A percentile compares a stretch with the other conserved stretches of the same genome.
Conservation (phyloP, 2,888 invertebrate genomes). For the Sinotaia quadrata region DNA sequence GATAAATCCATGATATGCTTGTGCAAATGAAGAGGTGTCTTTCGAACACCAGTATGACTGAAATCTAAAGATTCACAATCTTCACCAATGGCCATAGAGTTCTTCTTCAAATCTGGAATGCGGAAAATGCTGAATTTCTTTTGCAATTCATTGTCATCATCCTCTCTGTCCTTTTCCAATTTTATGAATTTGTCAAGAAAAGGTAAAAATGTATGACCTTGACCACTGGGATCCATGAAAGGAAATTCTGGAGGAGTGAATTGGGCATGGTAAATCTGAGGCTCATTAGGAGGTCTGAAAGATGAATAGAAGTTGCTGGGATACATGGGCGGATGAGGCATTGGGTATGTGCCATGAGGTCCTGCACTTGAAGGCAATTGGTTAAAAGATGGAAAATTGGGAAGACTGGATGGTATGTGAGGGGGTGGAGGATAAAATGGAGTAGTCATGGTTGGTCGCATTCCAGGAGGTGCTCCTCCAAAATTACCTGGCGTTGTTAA, state of each 20-base stretch:
- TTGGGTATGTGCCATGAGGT: constrained; percentile 26
- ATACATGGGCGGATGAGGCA: constrained; percentile 38
- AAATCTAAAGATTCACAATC: constrained; percentile 6
- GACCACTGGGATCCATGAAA: constrained; percentile 8
- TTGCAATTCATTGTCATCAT: constrained; percentile 25
- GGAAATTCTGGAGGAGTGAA: constrained; percentile 36
- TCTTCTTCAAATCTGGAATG: neutral
- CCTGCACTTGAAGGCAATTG: constrained; percentile 33
- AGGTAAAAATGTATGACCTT: neutral
- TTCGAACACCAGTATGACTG: neutral
- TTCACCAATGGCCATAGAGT: neutral
- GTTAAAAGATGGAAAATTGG: constrained; percentile 39
- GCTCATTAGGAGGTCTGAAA: constrained; percentile 43
- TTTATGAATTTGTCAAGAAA: neutral
- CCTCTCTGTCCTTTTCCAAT: constrained; percentile 3
- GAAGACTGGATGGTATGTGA: constrained; percentile 43
- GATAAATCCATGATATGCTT: too few relatives aligned
- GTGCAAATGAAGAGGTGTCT: too few relatives aligned
- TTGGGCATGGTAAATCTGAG: constrained; percentile 48
- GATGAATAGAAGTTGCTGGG: constrained; percentile 37
- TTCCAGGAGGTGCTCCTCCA: constrained; percentile 36
- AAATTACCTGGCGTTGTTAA: constrained; percentile 37
- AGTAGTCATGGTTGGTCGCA: constrained; percentile 32
- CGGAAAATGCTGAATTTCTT: constrained; percentile 28
- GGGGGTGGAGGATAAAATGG: constrained; percentile 40